These are phyloP conservation scores for Synodontis membranacea DNA, from an alignment of 2,113 vertebrate species.

Conservation along the genomic window DNA sequence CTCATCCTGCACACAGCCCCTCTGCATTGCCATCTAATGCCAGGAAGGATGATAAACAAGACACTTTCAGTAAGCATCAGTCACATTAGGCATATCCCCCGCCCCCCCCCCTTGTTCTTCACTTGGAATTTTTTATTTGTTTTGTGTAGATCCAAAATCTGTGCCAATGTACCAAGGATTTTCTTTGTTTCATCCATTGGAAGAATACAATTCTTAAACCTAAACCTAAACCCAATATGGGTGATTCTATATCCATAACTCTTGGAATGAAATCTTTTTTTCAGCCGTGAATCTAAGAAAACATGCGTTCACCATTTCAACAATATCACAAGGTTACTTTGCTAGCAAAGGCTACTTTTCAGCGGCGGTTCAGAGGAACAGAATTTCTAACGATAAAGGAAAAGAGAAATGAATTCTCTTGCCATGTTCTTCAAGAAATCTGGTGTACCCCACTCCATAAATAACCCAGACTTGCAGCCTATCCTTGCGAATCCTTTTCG, in stretches of 20 bases:
- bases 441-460: neutral
- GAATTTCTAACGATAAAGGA: neutral
- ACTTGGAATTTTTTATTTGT: neutral
- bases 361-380: too few relatives aligned
- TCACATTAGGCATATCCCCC: neutral
- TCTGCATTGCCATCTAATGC: constrained; percentile 1
- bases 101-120: neutral
- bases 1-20: neutral
- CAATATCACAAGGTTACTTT: neutral
- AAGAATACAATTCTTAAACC: neutral
- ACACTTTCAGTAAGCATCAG: neutral
- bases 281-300: neutral
- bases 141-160: neutral
- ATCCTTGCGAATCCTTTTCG: neutral
- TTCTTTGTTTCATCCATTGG: neutral
- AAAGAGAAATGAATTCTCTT: neutral
- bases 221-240: neutral
- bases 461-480: neutral
- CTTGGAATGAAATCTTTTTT: neutral
- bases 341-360: neutral
- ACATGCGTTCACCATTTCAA: neutral
- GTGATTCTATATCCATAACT: neutral
- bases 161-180: neutral
- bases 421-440: neutral
- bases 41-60: constrained; percentile 26